Base-by-base conservation (phyloP, 2,888 invertebrate genomes). In the Ectemnius continuus region DNA sequence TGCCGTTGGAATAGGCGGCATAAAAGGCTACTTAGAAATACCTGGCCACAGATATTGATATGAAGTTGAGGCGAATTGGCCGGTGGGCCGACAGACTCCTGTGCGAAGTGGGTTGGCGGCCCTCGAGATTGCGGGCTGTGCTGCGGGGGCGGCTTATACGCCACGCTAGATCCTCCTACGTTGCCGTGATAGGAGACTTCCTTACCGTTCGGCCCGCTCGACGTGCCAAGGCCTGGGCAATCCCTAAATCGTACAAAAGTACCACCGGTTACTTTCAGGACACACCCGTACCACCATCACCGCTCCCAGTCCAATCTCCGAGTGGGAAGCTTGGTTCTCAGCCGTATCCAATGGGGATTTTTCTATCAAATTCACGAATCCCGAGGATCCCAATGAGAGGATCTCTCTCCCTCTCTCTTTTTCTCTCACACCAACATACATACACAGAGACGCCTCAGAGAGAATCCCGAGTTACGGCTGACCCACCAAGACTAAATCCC, bases 41-140 rank as follows among this genome's bases (percentile, higher is more conserved):
- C 86, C 91, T 91, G 89, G 72, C 92, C 92, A 84, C 93, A 93
- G 78, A 93, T 92, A 84, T 92, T 93, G 85, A 93, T 92, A 86
- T 92, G 92, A 71, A 93, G 87, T 26, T 93, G 93, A 20, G 93
- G 93, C 16, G 93, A 92, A 79, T 92, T 91, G 79, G 86, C 81
- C 71, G 87, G 85, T 59, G 87, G 88, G 61, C 88, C 88, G 61
- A 86, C 83, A 59, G 88, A 78, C 75, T 90, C 90, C 73, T 89
- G 89, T 18, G 86, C 83, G 77, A 89, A 90, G 72, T 89, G 88
- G 23, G 88, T 72, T 62, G 86, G 83, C 63, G 88, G 86, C 26
- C 87, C 89, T 70, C 89, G 85, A 62, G 88, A 76, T 70, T 88
- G 89, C 60, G 87, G 84, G 78, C 87, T 88, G 73, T 88, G 89